Evolutionary conservation across 2,113 vertebrate genomes (phyloP).

Genomic region (Lutjanus erythropterus): DNA sequence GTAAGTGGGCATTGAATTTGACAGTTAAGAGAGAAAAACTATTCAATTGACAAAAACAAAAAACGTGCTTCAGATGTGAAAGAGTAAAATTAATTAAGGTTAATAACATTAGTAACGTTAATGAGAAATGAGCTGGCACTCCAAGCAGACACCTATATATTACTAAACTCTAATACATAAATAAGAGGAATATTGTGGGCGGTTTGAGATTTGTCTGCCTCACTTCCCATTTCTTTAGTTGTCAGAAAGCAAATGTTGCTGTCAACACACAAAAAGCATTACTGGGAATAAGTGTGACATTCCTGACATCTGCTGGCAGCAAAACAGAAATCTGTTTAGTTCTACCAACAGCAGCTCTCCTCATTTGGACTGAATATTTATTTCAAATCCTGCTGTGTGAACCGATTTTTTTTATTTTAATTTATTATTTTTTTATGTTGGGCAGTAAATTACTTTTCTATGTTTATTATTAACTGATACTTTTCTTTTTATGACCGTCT

Average conservation of each 20-base stretch:
- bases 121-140: not conserved
- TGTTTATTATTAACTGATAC: not conserved
- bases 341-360: not conserved
- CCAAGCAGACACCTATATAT: not conserved
- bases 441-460: not conserved
- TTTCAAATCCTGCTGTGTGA: not conserved
- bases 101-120: not conserved
- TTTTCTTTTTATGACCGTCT: not conserved
- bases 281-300: conserved; percentile 39
- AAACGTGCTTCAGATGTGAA: not conserved
- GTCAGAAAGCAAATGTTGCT: not conserved
- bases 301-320: conserved; percentile 71
- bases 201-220: not conserved
- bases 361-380: not conserved
- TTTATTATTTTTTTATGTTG: not conserved
- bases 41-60: too few species aligned
- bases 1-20: too few species aligned
- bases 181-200: not conserved
- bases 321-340: not conserved
- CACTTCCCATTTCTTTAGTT: not conserved
- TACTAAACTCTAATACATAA: not conserved
- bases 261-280: conserved; percentile 4
- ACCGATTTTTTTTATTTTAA: not conserved
- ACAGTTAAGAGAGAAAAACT: not conserved
- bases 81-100: not conserved